Percentiles rank a stretch among this genome's conserved stretches.
Conservation (phyloP, 2,888 invertebrate species). For the Macaria notata region DNA sequence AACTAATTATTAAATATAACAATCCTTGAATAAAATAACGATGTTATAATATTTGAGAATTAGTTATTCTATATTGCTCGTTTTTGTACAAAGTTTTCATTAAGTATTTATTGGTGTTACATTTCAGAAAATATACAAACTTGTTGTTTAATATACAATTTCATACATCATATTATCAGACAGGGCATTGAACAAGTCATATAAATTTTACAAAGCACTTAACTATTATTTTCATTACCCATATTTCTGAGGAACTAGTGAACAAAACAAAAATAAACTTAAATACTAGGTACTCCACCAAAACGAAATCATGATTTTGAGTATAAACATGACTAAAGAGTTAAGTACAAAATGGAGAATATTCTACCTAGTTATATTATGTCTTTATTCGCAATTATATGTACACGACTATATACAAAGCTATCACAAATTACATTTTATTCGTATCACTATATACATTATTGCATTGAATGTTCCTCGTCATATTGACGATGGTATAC, state of each 20-base stretch:
- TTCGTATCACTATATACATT: conserved; percentile 79
- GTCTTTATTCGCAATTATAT: conserved; percentile 71
- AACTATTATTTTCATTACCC: conserved; percentile 53
- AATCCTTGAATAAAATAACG: conserved; percentile 70
- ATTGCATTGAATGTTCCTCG: conserved; percentile 71
- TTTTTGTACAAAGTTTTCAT: conserved; percentile 81
- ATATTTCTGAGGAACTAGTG: conserved; percentile 65
- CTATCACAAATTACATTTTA: conserved; percentile 81
- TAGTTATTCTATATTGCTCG: conserved; percentile 78
- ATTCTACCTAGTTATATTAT: conserved; percentile 49
- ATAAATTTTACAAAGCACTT: conserved; percentile 59
- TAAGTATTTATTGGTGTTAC: conserved; percentile 77
- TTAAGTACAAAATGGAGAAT: conserved; percentile 76
- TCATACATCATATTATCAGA: conserved; percentile 56
- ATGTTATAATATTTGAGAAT: conserved; percentile 60
- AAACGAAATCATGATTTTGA: conserved; percentile 41
- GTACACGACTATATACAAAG: conserved; percentile 78
- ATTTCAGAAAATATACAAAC: conserved; percentile 73
- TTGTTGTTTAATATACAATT: conserved; percentile 59
- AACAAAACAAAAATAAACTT: conserved; percentile 56
- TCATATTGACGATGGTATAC: conserved; percentile 59
- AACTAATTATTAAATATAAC: conserved; percentile 70
- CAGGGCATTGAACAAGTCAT: conserved; percentile 50
- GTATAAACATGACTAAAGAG: conserved; percentile 61
- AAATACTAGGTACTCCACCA: conserved; percentile 46